A percentile compares a stretch with the other conserved stretches of the same genome.
Evolutionary conservation across 2,113 vertebrate genomes (phyloP).

Genomic region (Abramis brama): DNA sequence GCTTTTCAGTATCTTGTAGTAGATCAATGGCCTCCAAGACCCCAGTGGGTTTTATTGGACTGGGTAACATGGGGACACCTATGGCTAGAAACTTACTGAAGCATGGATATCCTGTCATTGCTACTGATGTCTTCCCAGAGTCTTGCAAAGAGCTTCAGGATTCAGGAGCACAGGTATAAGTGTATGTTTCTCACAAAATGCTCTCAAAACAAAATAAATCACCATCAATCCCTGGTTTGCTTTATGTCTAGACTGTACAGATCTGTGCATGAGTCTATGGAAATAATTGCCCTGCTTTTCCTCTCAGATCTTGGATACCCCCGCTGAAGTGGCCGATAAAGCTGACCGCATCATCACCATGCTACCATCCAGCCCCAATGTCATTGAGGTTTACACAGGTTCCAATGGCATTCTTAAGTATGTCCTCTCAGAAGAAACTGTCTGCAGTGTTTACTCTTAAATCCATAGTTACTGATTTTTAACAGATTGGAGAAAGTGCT

Average conservation of each 20-base stretch:
- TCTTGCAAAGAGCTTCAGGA: conserved; percentile 93
- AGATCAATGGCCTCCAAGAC: conserved; percentile 97
- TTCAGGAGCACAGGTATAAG: conserved; percentile 88
- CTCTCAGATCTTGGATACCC: conserved; percentile 87
- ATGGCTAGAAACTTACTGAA: conserved; percentile 97
- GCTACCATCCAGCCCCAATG: conserved; percentile 92
- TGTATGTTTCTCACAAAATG: neutral
- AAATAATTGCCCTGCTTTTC: neutral
- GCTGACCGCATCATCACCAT: conserved; percentile 96
- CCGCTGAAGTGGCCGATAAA: conserved; percentile 92
- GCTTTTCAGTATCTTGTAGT: conserved; percentile 80
- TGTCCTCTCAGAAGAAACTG: conserved; percentile 34
- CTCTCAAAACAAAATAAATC: neutral
- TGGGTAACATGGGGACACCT: conserved; percentile 97
- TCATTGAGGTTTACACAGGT: conserved; percentile 90
- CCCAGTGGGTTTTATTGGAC: conserved; percentile 91
- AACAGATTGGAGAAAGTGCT: neutral
- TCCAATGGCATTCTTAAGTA: conserved; percentile 94
- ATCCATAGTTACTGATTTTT: neutral
- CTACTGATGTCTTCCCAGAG: conserved; percentile 93
- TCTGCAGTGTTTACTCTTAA: neutral
- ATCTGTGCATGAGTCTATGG: neutral
- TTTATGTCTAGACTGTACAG: neutral
- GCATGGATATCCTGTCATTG: conserved; percentile 91
- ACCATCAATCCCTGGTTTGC: neutral